phyloP scores from a whole-genome alignment of 2,113 vertebrate species.

The Plecotus auritus region DNA sequence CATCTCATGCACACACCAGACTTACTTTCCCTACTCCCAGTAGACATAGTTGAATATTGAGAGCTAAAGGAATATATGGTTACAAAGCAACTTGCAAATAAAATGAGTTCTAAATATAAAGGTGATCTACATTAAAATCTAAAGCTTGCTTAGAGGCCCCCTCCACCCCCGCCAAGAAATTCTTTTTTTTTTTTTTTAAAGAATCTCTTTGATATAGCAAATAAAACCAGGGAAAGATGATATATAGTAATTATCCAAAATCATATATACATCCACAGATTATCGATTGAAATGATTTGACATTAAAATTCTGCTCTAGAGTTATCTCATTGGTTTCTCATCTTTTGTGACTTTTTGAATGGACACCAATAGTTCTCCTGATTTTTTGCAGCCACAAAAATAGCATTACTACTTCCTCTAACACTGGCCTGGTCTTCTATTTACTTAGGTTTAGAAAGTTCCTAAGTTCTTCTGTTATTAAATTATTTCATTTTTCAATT shows the following conservation, averaged over 20 bases:
- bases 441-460: not conserved
- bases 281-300: not conserved
- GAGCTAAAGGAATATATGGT: not conserved
- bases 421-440: not conserved
- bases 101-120: not conserved
- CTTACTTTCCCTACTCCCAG: not conserved
- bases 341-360: not conserved
- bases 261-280: not conserved
- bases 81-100: not conserved
- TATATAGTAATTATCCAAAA: not conserved
- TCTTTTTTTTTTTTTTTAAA: not conserved
- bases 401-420: not conserved
- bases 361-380: not conserved
- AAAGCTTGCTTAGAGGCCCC: too few species aligned
- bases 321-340: not conserved
- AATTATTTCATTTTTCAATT: not conserved
- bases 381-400: not conserved
- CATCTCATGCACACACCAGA: not conserved
- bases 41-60: not conserved
- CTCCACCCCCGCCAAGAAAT: too few species aligned
- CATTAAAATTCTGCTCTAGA: not conserved
- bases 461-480: not conserved
- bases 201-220: not conserved
- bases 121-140: not conserved
- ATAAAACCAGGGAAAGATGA: not conserved